Percentiles rank a stretch among this genome's conserved stretches.
Evolutionary conservation across 2,888 invertebrate species (phyloP).

Genomic region (Exocentrus adspersus): DNA sequence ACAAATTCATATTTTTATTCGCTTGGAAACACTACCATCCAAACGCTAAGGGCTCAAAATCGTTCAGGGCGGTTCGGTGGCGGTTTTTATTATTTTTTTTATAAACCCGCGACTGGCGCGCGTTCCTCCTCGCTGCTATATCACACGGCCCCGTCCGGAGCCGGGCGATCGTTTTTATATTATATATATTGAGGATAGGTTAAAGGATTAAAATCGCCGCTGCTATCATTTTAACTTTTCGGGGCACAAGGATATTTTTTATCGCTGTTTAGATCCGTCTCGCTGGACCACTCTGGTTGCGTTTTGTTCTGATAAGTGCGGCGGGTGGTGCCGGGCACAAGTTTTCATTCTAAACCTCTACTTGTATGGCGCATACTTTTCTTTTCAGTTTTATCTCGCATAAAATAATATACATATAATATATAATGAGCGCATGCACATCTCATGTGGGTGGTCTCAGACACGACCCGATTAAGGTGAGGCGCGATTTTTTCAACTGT

Average conservation of each 20-base stretch:
- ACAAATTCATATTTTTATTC: too few species aligned
- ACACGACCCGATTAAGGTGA: constrained; percentile 35
- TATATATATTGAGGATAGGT: constrained; percentile 44
- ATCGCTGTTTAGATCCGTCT: constrained; percentile 37
- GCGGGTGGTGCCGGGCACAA: constrained; percentile 41
- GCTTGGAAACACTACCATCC: constrained; percentile 33
- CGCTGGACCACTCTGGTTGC: constrained; percentile 28
- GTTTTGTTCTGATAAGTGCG: constrained; percentile 25
- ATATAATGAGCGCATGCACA: constrained; percentile 35
- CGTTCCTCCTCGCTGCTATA: constrained; percentile 41
- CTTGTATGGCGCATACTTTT: constrained; percentile 45
- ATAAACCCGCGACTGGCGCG: constrained; percentile 28
- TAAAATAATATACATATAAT: constrained; percentile 19
- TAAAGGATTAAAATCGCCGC: constrained; percentile 43
- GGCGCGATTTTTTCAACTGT: constrained; percentile 53
- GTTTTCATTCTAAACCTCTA: constrained; percentile 43
- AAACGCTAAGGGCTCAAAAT: constrained; percentile 52
- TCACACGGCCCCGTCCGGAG: constrained; percentile 46
- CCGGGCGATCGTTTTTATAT: constrained; percentile 55
- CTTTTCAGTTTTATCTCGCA: constrained; percentile 36
- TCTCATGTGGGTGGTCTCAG: constrained; percentile 35
- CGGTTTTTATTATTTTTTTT: constrained; percentile 27
- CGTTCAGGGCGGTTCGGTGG: constrained; percentile 44
- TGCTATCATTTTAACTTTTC: constrained; percentile 45
- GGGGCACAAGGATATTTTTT: constrained; percentile 45